Conservation (phyloP, 1,140 invertebrate genomes). For the Pseudomyrmex cubaensis region DNA sequence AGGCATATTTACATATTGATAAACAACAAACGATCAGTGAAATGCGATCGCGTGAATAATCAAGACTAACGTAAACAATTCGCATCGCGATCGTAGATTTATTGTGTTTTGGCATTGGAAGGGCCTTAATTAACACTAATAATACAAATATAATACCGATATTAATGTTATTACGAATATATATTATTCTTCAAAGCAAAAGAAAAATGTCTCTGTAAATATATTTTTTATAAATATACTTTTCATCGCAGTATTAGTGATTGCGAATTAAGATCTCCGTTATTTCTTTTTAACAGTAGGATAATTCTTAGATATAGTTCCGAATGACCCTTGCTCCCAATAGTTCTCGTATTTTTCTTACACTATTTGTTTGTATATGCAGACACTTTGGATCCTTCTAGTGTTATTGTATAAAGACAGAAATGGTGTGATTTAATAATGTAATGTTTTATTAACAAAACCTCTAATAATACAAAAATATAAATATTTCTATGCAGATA, state of each 20-base stretch:
- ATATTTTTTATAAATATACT: slow-evolving; percentile 48
- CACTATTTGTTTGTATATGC: slow-evolving; percentile 10
- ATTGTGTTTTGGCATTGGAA: slow-evolving; percentile 20
- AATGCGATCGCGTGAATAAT: not conserved
- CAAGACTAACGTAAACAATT: not conserved
- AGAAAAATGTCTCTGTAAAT: slow-evolving; percentile 8
- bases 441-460: slow-evolving; percentile 65
- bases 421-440: slow-evolving; percentile 38
- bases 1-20: not conserved
- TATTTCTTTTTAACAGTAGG: too few species aligned
- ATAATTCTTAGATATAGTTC: too few species aligned
- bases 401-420: not conserved
- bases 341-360: slow-evolving; percentile 15
- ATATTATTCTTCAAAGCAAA: not conserved
- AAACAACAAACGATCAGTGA: not conserved
- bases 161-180: not conserved
- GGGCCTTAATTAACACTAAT: not conserved
- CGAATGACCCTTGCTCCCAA: too few species aligned
- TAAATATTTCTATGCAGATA: slow-evolving; percentile 59
- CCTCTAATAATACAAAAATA: slow-evolving; percentile 67
- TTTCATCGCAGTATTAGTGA: not conserved
- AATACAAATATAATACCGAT: too few species aligned
- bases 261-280: not conserved
- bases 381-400: slow-evolving; percentile 16
- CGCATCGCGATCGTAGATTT: not conserved